Base-by-base conservation (phyloP, 1,140 invertebrate species). In the Amyelois transitella region DNA sequence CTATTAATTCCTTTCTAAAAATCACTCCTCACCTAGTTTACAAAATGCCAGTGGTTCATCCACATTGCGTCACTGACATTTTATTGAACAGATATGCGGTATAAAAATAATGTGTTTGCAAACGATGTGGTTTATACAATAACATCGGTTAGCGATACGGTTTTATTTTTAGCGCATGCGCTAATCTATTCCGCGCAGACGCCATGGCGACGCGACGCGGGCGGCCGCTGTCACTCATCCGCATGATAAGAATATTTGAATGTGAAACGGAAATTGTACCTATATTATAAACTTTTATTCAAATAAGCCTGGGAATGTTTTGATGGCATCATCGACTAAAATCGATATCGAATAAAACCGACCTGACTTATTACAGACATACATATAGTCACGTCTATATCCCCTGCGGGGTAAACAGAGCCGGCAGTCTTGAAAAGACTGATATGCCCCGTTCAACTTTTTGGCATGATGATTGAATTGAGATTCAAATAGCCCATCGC, bases 201-300 rank as follows among this genome's bases (percentile, higher is more conserved):
- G 65, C 58, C 45, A 24, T 58, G 74, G 69, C 74, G 74, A 65
- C 71, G 49, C 55, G 43, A 32, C 55, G 58, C 58, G 55, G 58
- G 53, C 32, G 57, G 50, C 3, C 50, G 57, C 32, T 38, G 32
- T 38, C 32, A 38, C 8, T 38, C 32, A 38, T 12, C 32, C n/a
- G 5, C 43, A 45, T 20, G 43, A 19, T 8, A 19, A 7, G 43
- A 45, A 45, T 19, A 19, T 45, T 20, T 19, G 4, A 45, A 45
- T 45, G 8, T 19, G 1, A 19, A 12, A 1, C 18, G 18, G 19
- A 19, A 7, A 45, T 45, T 45, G 8, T 45, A 19, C 18, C 5
- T 2, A 45, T 19, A 8, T 20, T 45, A 45, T 45, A 45, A 17
- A 19, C 2, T 1, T 8, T 45, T 8, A 17, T 28, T 28, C 25